phyloP scores from a whole-genome alignment of 2,113 vertebrate genomes.

The Ceyx cyanopectus region DNA sequence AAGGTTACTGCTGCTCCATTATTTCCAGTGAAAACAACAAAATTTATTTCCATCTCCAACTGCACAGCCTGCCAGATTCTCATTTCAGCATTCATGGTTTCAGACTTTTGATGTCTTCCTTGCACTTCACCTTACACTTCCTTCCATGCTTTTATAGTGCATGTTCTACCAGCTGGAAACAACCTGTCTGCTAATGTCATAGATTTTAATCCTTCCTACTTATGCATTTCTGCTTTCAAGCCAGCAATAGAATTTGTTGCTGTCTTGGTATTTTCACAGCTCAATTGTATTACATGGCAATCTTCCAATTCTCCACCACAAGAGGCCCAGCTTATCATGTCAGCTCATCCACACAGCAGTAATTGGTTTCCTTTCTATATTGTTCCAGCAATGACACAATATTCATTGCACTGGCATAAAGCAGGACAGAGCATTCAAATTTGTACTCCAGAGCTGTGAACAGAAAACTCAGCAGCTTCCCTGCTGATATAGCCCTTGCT shows the following conservation, averaged over 20 bases:
- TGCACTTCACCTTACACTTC: not conserved
- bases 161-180: not conserved
- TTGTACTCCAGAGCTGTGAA: not conserved
- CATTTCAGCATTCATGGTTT: not conserved
- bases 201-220: not conserved
- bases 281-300: conserved; percentile 2
- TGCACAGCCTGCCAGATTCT: not conserved
- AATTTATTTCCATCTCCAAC: not conserved
- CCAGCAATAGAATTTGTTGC: conserved; percentile 17
- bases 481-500: not conserved
- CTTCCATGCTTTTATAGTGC: not conserved
- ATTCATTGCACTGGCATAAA: not conserved
- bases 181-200: not conserved
- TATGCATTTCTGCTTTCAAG: not conserved
- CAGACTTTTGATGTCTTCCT: not conserved
- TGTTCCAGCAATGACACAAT: not conserved
- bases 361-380: conserved; percentile 16
- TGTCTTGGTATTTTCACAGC: conserved; percentile 31
- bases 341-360: conserved; percentile 34
- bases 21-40: not conserved
- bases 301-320: conserved; percentile 8
- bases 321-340: conserved; percentile 1
- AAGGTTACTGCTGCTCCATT: not conserved
- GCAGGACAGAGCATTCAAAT: not conserved
- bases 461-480: not conserved